Evolutionary conservation across 2,113 vertebrate genomes (phyloP).

Genomic region (Oncorhynchus nerka): DNA sequence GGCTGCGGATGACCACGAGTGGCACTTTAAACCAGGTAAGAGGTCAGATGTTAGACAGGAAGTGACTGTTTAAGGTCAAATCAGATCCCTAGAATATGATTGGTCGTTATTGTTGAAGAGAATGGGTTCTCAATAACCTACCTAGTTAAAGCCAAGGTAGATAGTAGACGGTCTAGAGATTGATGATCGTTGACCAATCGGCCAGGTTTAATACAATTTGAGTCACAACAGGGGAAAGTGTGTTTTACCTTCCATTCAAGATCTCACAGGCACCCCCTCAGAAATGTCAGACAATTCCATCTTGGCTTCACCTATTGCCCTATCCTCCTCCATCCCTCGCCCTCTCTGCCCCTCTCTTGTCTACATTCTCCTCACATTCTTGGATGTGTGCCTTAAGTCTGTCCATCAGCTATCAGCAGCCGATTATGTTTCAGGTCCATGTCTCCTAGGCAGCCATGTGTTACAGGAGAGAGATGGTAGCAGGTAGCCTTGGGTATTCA

Average conservation of each 20-base stretch:
- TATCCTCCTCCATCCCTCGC: not conserved
- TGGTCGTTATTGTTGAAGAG: too few relatives aligned
- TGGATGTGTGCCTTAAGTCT: constrained; percentile 53
- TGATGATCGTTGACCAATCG: too few relatives aligned
- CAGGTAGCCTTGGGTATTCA: constrained; percentile 27
- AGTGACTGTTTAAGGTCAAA: constrained; percentile 8
- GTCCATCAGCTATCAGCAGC: constrained; percentile 59
- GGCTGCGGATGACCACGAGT: constrained; percentile 67
- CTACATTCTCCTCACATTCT: constrained; percentile 54
- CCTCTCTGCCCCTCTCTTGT: not conserved
- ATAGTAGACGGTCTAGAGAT: too few relatives aligned
- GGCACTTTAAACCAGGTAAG: constrained; percentile 78
- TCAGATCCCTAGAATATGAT: not conserved
- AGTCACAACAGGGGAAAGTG: too few relatives aligned
- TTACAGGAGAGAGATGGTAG: constrained; percentile 57
- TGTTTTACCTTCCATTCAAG: not conserved
- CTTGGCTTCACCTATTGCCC: constrained; percentile 4
- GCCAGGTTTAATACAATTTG: too few relatives aligned
- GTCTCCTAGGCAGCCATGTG: constrained; percentile 54
- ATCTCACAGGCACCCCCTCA: not conserved
- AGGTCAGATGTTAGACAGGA: not conserved
- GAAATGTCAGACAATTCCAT: not conserved
- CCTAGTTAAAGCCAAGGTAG: constrained; percentile 1
- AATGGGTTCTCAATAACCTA: too few relatives aligned
- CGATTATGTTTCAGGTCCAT: constrained; percentile 53